Percentiles rank a stretch among this genome's conserved stretches.
Conservation (phyloP, 2,888 invertebrate genomes). For the Heliconius sara region DNA sequence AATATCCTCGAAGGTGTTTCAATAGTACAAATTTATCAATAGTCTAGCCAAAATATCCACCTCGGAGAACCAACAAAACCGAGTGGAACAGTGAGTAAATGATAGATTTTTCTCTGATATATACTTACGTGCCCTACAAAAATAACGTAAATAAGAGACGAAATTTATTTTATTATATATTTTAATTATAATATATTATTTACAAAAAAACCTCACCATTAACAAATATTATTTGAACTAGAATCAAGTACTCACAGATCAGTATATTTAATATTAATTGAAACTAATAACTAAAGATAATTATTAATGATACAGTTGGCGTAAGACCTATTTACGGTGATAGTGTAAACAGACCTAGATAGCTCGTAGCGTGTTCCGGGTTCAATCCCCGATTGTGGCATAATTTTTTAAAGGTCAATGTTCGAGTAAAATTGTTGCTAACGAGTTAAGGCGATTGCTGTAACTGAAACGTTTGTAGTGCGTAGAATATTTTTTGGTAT, state of each 20-base stretch:
- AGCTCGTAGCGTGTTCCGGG: constrained; percentile 67
- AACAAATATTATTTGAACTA: not conserved
- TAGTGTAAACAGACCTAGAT: constrained; percentile 56
- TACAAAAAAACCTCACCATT: not conserved
- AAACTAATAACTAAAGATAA: constrained; percentile 15
- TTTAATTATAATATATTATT: too few relatives aligned
- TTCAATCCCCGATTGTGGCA: constrained; percentile 66
- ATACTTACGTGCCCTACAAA: too few relatives aligned
- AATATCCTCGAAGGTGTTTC: too few relatives aligned
- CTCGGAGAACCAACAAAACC: too few relatives aligned
- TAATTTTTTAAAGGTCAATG: constrained; percentile 71
- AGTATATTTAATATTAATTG: not conserved
- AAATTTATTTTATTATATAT: too few relatives aligned
- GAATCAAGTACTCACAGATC: not conserved
- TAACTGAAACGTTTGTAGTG: constrained; percentile 26
- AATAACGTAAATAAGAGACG: too few relatives aligned
- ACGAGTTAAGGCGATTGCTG: constrained; percentile 49
- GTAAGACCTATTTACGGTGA: constrained; percentile 35
- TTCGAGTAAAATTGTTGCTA: constrained; percentile 60
- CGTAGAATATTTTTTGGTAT: not conserved
- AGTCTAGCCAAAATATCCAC: too few relatives aligned
- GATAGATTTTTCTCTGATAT: too few relatives aligned
- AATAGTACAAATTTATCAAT: too few relatives aligned
- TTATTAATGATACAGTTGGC: constrained; percentile 28
- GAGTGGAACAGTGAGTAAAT: too few relatives aligned